Conservation (phyloP, 2,888 invertebrate species). For the Cyclophora punctaria region DNA sequence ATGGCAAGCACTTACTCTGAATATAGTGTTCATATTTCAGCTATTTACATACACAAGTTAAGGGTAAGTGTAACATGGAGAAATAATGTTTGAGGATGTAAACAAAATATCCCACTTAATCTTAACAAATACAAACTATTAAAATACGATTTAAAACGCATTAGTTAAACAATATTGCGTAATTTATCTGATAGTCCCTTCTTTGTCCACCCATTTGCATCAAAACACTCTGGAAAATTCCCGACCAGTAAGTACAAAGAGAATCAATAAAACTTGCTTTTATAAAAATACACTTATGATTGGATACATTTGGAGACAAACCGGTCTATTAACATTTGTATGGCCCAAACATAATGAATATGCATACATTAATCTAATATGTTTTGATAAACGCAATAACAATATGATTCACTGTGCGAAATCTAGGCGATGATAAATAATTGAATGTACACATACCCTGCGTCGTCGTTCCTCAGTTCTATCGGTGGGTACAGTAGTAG, state of each 20-base stretch:
- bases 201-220: slow-evolving; percentile 5
- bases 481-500: slow-evolving; percentile 54
- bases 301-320: slow-evolving; percentile 6
- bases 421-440: neutral
- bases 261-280: no score
- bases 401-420: slow-evolving; percentile 28
- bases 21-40: no score
- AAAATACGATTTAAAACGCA: no score
- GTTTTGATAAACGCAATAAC: slow-evolving; percentile 28
- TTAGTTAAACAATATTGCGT: no score
- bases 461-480: slow-evolving; percentile 67
- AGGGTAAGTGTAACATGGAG: no score
- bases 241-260: neutral
- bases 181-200: neutral
- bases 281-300: no score
- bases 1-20: no score
- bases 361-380: slow-evolving; percentile 8
- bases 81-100: no score
- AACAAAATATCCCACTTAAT: no score
- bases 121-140: no score
- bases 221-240: slow-evolving; percentile 25
- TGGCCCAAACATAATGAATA: slow-evolving; percentile 8
- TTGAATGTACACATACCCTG: slow-evolving; percentile 42
- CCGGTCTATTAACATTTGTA: slow-evolving; percentile 22
- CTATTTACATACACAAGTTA: no score